phyloP scores from a whole-genome alignment of 2,797 vertebrate species.

The Lophius americanus region DNA sequence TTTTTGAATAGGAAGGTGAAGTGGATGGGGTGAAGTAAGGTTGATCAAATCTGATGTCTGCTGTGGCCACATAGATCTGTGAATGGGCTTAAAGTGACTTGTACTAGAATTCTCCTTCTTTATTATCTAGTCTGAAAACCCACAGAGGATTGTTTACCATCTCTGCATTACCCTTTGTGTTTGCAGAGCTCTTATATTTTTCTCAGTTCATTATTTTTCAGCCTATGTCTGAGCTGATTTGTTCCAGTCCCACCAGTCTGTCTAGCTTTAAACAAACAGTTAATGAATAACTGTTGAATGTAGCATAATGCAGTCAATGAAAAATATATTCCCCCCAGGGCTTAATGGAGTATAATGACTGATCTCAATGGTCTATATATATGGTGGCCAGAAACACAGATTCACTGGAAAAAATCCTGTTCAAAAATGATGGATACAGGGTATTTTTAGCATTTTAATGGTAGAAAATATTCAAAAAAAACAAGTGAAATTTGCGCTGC shows the following conservation, averaged over 20 bases:
- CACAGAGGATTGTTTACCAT: not conserved
- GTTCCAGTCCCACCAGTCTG: slow-evolving; percentile 11
- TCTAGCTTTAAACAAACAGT: slow-evolving; percentile 1
- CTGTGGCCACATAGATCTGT: not conserved
- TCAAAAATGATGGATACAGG: too few species aligned
- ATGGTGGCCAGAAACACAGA: too few species aligned
- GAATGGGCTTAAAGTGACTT: not conserved
- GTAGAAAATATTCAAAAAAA: too few species aligned
- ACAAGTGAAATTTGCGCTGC: too few species aligned
- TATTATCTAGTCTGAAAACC: not conserved
- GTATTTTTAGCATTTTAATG: too few species aligned
- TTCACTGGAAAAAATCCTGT: too few species aligned
- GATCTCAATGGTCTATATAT: too few species aligned
- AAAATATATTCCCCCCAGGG: not conserved
- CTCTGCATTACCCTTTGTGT: not conserved
- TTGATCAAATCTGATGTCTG: too few species aligned
- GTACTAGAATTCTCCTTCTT: not conserved
- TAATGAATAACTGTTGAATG: slow-evolving; percentile 6
- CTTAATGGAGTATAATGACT: not conserved
- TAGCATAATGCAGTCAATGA: not conserved
- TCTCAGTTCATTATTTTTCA: not conserved
- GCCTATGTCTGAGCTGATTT: slow-evolving; percentile 20
- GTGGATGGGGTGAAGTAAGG: too few species aligned
- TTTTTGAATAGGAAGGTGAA: too few species aligned
- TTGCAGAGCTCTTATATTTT: not conserved